Percentiles rank a stretch among this genome's conserved stretches.
phyloP scores from a whole-genome alignment of 2,888 invertebrate genomes.

The Melieria picta region DNA sequence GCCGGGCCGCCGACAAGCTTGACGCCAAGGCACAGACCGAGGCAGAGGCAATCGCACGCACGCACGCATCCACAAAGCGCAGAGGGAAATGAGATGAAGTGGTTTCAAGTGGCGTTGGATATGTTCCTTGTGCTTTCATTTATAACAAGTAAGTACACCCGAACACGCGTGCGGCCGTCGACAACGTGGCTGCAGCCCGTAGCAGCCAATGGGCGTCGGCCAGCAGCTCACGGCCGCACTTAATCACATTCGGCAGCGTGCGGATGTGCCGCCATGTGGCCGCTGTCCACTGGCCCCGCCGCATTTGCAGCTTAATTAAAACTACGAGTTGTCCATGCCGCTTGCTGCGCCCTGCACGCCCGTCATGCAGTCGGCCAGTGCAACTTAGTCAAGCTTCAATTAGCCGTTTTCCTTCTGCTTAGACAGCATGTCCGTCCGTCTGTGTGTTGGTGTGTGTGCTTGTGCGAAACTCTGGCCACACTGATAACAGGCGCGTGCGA shows the following conservation, averaged over 20 bases:
- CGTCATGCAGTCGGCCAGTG: too few relatives aligned
- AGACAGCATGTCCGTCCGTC: too few relatives aligned
- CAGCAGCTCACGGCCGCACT: too few relatives aligned
- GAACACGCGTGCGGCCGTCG: background rate
- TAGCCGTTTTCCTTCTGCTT: too few relatives aligned
- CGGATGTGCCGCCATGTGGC: background rate
- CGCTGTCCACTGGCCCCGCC: background rate
- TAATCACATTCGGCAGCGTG: background rate
- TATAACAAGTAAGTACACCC: slow-evolving; percentile 64
- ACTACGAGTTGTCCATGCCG: background rate
- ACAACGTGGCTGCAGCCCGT: background rate
- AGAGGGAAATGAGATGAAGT: slow-evolving; percentile 68
- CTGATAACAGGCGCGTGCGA: too few relatives aligned
- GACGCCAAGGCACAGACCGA: background rate
- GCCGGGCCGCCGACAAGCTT: slow-evolving; percentile 11
- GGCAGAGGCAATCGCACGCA: slow-evolving; percentile 26
- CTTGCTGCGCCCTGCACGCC: too few relatives aligned
- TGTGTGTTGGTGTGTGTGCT: too few relatives aligned
- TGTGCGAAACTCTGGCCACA: too few relatives aligned
- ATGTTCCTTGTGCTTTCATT: slow-evolving; percentile 67
- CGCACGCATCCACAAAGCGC: slow-evolving; percentile 51
- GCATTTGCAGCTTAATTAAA: slow-evolving; percentile 2
- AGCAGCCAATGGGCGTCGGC: background rate
- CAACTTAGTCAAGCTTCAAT: too few relatives aligned
- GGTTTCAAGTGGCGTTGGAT: slow-evolving; percentile 67